Percentiles rank a stretch among this genome's conserved stretches.
Conservation (phyloP, 2,888 invertebrate genomes). For the Lasioglossum leucozonium region DNA sequence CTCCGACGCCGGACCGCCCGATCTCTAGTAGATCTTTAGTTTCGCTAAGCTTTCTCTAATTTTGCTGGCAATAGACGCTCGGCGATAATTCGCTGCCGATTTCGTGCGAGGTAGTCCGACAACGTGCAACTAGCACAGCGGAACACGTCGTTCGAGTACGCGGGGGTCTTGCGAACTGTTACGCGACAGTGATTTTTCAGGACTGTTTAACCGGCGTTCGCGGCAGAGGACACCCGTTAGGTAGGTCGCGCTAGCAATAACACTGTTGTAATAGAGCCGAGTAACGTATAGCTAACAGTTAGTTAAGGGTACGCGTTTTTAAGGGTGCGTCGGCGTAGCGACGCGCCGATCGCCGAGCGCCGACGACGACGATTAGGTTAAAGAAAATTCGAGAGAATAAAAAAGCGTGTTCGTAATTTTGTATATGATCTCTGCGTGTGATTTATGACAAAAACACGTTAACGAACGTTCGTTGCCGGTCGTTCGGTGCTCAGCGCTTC, state of each 20-base stretch:
- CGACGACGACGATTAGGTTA: background rate
- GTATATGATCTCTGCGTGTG: background rate
- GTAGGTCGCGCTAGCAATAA: constrained; percentile 4
- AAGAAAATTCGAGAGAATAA: background rate
- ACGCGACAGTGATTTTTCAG: background rate
- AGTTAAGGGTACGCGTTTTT: background rate
- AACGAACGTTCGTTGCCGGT: background rate
- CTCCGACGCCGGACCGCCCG: too few species aligned
- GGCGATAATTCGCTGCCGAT: too few species aligned
- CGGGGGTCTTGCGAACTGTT: background rate
- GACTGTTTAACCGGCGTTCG: background rate
- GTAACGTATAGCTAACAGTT: constrained; percentile 1
- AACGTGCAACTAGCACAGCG: background rate
- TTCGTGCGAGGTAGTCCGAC: background rate
- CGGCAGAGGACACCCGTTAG: background rate
- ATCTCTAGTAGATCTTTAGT: background rate
- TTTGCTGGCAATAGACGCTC: background rate
- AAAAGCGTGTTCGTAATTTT: background rate
- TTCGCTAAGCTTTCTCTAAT: background rate
- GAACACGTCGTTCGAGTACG: background rate
- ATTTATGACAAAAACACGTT: background rate
- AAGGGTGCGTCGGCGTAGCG: background rate
- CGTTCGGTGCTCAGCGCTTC: background rate
- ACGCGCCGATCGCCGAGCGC: background rate
- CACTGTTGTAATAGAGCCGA: background rate